Base-by-base conservation (phyloP, 2,113 vertebrate genomes). In the Cheirogaleus medius region DNA sequence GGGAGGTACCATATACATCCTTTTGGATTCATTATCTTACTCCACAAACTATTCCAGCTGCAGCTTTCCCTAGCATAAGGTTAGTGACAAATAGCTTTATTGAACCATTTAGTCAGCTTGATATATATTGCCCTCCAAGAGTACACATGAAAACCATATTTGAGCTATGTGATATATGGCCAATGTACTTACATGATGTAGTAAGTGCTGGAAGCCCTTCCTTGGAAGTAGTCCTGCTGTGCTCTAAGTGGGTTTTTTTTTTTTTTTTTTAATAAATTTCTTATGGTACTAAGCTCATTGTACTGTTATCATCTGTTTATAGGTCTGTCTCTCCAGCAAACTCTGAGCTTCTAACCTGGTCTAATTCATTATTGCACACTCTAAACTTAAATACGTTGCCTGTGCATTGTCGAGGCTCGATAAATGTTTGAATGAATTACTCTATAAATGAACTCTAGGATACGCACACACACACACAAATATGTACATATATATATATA, bases 91-190 rank as follows among this genome's bases (percentile, higher is more conserved):
- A 44, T 2, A n/a, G 39, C 63, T 76, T 42, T 54, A 76, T 20
- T 27, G 39, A 68, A 58, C 42, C 60, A 69, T 71, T 52, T 56
- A 63, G 54, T 83, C 54, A 34, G 54, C 66, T 52, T 2, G 1
- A 0, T 39, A 15, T 7, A 4, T 4, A 14, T 1, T 4, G 23
- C 13, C 44, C 27, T 32, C 32, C 18, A 47, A 87, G 78, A 3
- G 42, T 0, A 5, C 23, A 0, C 3, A 5, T 8, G 17, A 17
- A 66, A n/a, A 11, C 49, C 3, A 1, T 3, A 6, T 27, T 10
- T 32, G 77, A 3, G 34, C 78, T 29, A 8, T 0, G 10, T 37
- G 49, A n/a, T 2, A 3, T 1, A 2, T 3, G 17, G 8, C n/a
- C 42, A 3, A 0, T 1, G 6, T 18, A 4, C 1, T 39, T 8